Percentiles rank a stretch among this genome's conserved stretches.
Conservation (phyloP, 2,888 invertebrate species). For the Oscheius onirici region DNA sequence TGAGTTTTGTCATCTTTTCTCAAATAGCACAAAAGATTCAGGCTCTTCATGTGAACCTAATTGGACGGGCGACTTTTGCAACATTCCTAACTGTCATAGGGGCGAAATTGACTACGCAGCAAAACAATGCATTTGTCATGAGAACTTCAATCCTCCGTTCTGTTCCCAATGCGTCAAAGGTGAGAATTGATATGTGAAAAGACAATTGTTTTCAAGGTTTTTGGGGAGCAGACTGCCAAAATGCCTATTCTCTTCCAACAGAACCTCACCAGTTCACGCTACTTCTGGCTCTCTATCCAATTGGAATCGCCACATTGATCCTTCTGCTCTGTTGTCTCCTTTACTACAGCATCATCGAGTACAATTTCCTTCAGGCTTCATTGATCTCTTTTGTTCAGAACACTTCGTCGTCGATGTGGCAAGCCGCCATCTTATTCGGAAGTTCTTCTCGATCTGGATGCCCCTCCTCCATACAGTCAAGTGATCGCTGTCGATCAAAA, state of each 20-base stretch:
- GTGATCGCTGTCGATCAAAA: conserved; percentile 17
- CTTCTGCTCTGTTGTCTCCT: conserved; percentile 24
- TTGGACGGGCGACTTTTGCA: conserved; percentile 10
- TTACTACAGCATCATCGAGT: conserved; percentile 26
- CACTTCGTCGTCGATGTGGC: conserved; percentile 19
- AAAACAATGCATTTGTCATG: conserved; percentile 17
- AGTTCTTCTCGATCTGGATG: conserved; percentile 15
- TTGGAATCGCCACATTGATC: conserved; percentile 17
- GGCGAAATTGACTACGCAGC: conserved; percentile 5
- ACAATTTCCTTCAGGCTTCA: neutral
- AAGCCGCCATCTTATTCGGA: conserved; percentile 25
- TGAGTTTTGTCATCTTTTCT: neutral
- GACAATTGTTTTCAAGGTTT: neutral
- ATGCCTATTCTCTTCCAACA: neutral
- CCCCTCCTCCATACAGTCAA: conserved; percentile 22
- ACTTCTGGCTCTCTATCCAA: conserved; percentile 20
- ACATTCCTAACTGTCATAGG: conserved; percentile 7
- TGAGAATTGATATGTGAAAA: neutral
- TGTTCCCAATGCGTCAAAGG: conserved; percentile 14
- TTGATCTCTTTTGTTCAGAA: neutral
- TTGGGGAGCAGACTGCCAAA: conserved; percentile 18
- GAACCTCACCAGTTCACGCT: conserved; percentile 20
- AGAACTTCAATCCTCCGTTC: conserved; percentile 21
- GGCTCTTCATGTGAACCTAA: conserved; percentile 17
- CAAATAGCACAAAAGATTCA: neutral